Percentiles rank a stretch among this genome's conserved stretches.
These are phyloP conservation scores for Coenonympha glycerion DNA, from an alignment of 2,888 invertebrate species.

Conservation along the genomic window DNA sequence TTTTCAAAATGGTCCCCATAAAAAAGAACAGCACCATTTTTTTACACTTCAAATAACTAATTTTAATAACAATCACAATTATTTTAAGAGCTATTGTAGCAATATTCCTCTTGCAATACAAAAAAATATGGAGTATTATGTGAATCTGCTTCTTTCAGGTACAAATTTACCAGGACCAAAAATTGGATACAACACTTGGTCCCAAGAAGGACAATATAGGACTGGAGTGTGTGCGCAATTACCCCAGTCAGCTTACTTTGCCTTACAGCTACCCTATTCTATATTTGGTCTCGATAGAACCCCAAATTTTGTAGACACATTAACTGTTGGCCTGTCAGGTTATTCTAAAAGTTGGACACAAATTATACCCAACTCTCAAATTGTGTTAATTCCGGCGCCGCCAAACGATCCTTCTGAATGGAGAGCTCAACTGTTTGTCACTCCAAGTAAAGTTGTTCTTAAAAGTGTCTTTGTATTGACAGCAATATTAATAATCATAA, in stretches of 20 bases:
- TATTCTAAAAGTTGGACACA: slow-evolving; percentile 87
- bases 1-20: too few species aligned
- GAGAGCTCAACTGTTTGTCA: slow-evolving; percentile 94
- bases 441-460: slow-evolving; percentile 94
- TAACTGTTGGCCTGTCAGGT: slow-evolving; percentile 86
- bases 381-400: slow-evolving; percentile 94
- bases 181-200: slow-evolving; percentile 89
- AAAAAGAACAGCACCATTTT: too few species aligned
- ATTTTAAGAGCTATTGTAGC: too few species aligned
- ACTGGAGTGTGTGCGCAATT: slow-evolving; percentile 90
- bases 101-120: too few species aligned
- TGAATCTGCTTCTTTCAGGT: slow-evolving; percentile 56
- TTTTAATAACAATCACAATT: too few species aligned
- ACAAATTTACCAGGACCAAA: slow-evolving; percentile 95
- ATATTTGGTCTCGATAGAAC: slow-evolving; percentile 98
- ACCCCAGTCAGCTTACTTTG: slow-evolving; percentile 92
- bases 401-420: slow-evolving; percentile 84
- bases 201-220: slow-evolving; percentile 88
- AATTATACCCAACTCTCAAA: slow-evolving; percentile 98
- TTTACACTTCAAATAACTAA: too few species aligned
- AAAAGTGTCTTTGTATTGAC: slow-evolving; percentile 92
- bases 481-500: slow-evolving; percentile 89
- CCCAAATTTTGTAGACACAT: slow-evolving; percentile 96
- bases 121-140: too few species aligned
- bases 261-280: slow-evolving; percentile 95